phyloP scores from a whole-genome alignment of 2,797 vertebrate species.

The Crocodylus rhombifer region DNA sequence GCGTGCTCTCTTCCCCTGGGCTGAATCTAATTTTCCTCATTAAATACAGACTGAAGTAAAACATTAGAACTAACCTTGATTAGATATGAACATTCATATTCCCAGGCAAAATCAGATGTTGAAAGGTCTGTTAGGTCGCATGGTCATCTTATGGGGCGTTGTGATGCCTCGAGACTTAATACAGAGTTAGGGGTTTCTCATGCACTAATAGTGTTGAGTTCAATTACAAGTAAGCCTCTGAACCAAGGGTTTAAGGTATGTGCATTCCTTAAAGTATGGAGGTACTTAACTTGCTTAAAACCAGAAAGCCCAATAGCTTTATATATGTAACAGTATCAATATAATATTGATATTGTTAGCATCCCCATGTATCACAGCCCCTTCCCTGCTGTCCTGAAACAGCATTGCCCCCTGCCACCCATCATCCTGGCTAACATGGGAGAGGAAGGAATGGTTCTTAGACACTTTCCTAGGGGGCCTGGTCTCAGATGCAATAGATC shows the following conservation, averaged over 20 bases:
- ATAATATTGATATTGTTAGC: background rate
- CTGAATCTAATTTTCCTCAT: background rate
- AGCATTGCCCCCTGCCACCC: background rate
- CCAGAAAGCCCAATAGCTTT: no score
- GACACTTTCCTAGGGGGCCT: no score
- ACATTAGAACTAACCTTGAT: fast-evolving
- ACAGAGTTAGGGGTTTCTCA: background rate
- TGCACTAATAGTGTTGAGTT: background rate
- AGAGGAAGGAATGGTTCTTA: no score
- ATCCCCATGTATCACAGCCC: background rate
- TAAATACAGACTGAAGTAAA: background rate
- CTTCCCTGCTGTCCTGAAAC: no score
- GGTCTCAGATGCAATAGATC: no score
- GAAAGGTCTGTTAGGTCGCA: background rate
- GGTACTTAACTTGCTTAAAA: background rate
- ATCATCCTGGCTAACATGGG: background rate
- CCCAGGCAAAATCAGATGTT: background rate
- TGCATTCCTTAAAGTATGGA: background rate
- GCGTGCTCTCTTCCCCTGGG: background rate
- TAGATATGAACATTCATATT: fast-evolving
- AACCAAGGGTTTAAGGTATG: background rate
- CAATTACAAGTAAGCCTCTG: background rate
- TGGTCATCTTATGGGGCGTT: fast-evolving
- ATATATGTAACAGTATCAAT: no score
- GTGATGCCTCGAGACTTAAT: background rate